These are phyloP conservation scores for Cheilosia grossa DNA, from an alignment of 2,888 invertebrate genomes.

Conservation along the genomic window DNA sequence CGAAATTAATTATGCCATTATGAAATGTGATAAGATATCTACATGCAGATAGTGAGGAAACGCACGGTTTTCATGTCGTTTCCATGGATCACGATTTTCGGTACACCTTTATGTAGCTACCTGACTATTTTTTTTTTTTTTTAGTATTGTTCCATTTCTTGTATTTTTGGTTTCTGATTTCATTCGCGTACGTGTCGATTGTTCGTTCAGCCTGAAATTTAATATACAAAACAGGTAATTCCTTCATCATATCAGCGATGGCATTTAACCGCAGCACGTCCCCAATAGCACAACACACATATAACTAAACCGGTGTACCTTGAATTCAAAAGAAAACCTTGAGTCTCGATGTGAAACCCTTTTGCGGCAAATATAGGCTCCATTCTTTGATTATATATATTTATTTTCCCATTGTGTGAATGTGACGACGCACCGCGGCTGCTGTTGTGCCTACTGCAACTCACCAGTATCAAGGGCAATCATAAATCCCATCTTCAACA, in stretches of 20 bases:
- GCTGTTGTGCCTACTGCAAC: conserved; percentile 23
- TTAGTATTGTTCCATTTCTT: conserved; percentile 39
- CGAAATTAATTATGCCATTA: conserved; percentile 83
- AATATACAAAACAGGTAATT: conserved; percentile 70
- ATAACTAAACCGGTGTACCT: conserved; percentile 40
- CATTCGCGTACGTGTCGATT: conserved; percentile 69
- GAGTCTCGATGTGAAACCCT: conserved; percentile 38
- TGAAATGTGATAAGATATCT: conserved; percentile 81
- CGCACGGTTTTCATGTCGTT: conserved; percentile 65
- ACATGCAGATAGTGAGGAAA: conserved; percentile 43
- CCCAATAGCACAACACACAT: not conserved
- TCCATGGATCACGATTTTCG: conserved; percentile 56
- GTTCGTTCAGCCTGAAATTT: conserved; percentile 60
- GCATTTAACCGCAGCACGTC: conserved; percentile 51
- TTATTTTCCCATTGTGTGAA: conserved; percentile 62
- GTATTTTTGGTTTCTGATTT: conserved; percentile 49
- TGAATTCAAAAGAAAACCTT: conserved; percentile 58
- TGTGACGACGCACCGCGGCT: conserved; percentile 43
- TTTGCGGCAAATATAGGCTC: conserved; percentile 25
- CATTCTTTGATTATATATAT: conserved; percentile 60
- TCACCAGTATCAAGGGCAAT: conserved; percentile 53
- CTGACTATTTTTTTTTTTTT: conserved; percentile 37
- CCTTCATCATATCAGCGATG: conserved; percentile 61
- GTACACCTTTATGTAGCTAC: conserved; percentile 36
- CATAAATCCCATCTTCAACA: conserved; percentile 68